Percentiles rank a stretch among this genome's conserved stretches.
Conservation (phyloP, 2,888 invertebrate genomes). For the Linnaemya tessellans region DNA sequence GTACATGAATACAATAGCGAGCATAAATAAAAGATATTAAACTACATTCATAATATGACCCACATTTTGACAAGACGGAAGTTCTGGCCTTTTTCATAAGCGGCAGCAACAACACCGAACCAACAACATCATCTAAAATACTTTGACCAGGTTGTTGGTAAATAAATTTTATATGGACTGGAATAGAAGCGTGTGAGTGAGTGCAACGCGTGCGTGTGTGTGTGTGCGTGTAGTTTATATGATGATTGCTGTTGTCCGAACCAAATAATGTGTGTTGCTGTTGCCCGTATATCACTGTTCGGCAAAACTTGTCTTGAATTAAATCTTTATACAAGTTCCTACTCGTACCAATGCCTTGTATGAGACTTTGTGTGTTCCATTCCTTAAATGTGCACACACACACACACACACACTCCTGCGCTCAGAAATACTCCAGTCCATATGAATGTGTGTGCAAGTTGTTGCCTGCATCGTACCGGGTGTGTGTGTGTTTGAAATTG, state of each 20-base stretch:
- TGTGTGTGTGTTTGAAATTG: conserved; percentile 27
- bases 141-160: conserved; percentile 63
- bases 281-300: conserved; percentile 54
- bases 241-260: conserved; percentile 36
- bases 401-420: too few species aligned
- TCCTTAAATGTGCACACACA: conserved; percentile 55
- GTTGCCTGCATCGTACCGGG: conserved; percentile 11
- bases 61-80: conserved; percentile 70
- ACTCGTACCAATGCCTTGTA: neutral
- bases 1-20: conserved; percentile 2
- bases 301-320: conserved; percentile 55
- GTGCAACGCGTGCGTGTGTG: neutral
- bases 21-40: neutral
- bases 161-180: conserved; percentile 39
- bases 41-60: conserved; percentile 65
- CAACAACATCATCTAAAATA: conserved; percentile 53
- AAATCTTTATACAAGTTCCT: conserved; percentile 28
- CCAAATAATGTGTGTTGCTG: conserved; percentile 32
- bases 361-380: conserved; percentile 34
- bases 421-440: conserved; percentile 1
- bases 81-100: conserved; percentile 68
- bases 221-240: neutral
- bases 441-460: conserved; percentile 27
- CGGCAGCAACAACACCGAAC: conserved; percentile 27
- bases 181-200: conserved; percentile 12